Evolutionary conservation across 2,888 invertebrate species (phyloP).

Genomic region (Scaptodrosophila latifasciaeformis): DNA sequence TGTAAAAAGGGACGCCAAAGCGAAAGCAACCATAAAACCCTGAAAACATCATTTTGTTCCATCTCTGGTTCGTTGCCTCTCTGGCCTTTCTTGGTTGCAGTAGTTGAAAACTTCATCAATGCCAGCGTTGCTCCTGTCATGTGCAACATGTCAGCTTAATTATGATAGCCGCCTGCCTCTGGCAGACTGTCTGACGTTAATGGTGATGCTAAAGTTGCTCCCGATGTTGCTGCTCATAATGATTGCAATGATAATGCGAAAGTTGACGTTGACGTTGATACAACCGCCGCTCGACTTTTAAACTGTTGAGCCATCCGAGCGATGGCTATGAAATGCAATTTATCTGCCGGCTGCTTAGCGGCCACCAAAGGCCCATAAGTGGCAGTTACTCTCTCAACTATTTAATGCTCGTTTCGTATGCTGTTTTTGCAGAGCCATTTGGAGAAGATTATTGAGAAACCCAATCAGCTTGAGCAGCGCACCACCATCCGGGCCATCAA

Average conservation of each 20-base stretch:
- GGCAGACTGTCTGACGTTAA: slow-evolving; percentile 1
- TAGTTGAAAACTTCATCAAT: no score
- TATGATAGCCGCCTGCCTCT: slow-evolving; percentile 24
- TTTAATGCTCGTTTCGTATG: slow-evolving; percentile 48
- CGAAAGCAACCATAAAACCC: slow-evolving; percentile 18
- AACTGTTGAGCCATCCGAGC: not conserved
- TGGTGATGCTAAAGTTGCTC: not conserved
- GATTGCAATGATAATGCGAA: no score
- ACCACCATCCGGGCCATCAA: slow-evolving; percentile 76
- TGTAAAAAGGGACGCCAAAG: no score
- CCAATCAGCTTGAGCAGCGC: slow-evolving; percentile 77
- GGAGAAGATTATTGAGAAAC: slow-evolving; percentile 90
- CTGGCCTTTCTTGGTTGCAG: no score
- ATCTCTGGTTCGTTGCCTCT: no score
- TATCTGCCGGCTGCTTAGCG: slow-evolving; percentile 36
- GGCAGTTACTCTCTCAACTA: not conserved
- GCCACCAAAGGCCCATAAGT: slow-evolving; percentile 26
- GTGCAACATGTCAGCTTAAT: slow-evolving; percentile 54
- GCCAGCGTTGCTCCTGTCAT: slow-evolving; percentile 37
- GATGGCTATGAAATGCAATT: slow-evolving; percentile 27
- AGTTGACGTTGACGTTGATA: not conserved
- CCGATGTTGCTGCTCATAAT: no score
- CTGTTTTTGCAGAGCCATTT: slow-evolving; percentile 82
- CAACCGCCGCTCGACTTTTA: not conserved
- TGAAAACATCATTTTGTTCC: no score